These are phyloP conservation scores for Trissoscelio sp. DNA, from an alignment of 2,888 invertebrate genomes.

Conservation along the genomic window DNA sequence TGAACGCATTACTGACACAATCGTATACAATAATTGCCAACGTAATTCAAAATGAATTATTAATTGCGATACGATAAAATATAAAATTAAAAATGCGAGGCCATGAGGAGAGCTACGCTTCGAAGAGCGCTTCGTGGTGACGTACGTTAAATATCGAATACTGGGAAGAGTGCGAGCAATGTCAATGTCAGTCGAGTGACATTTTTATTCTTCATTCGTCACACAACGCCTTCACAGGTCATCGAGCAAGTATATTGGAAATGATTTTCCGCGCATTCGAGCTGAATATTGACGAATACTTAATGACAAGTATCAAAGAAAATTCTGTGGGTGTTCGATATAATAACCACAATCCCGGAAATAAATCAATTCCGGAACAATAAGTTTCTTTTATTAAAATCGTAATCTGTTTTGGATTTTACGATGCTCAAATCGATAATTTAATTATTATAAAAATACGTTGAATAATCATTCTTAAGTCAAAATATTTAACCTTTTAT, in stretches of 20 bases:
- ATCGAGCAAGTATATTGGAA: conserved; percentile 58
- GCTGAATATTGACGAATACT: conserved; percentile 47
- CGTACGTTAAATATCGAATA: conserved; percentile 54
- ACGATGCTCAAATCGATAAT: too few species aligned
- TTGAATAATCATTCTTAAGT: too few species aligned
- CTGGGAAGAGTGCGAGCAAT: conserved; percentile 59
- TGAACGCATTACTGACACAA: conserved; percentile 17
- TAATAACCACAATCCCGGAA: too few species aligned
- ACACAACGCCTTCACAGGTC: conserved; percentile 64
- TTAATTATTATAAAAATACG: too few species aligned
- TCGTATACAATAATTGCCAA: conserved; percentile 18
- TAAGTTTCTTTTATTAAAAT: too few species aligned
- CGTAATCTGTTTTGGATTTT: too few species aligned
- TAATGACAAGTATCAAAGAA: conserved; percentile 37
- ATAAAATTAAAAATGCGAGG: conserved; percentile 35
- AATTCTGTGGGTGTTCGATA: neutral
- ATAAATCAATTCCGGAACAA: too few species aligned
- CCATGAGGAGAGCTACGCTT: neutral
- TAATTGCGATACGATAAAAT: conserved; percentile 26
- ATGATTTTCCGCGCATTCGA: conserved; percentile 57
- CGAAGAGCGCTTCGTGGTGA: conserved; percentile 25
- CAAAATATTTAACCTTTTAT: too few species aligned
- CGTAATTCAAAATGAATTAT: conserved; percentile 36
- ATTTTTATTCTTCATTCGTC: conserved; percentile 63
- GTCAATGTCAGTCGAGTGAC: conserved; percentile 65